Base-by-base conservation (phyloP, 2,113 vertebrate species). In the Tringa solitaria region DNA sequence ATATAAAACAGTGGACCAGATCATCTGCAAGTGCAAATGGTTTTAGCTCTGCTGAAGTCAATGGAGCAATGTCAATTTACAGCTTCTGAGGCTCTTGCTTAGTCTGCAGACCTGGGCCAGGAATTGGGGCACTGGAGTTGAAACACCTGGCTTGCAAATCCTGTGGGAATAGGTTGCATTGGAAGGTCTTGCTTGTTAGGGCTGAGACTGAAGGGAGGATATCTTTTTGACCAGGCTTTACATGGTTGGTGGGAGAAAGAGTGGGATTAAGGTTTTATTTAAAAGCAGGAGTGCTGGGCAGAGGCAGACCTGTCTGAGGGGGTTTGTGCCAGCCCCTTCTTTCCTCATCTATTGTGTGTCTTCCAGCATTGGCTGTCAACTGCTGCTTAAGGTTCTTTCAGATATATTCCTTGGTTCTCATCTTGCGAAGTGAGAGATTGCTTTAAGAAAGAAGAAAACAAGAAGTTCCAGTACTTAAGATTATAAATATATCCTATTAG, bases 401-500 rank as follows among this genome's bases (percentile, higher is more conserved):
- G 2, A 78, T 23, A 16, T 8, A 32, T 33, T 46, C 51, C 26
- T 74, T 65, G 8, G 10, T 54, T 64, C n/a, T 65, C 37, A 43
- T 65, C n/a, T 87, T 68, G 53, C 39, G 48, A 53, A 80, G n/a
- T 8, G 37, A 81, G 51, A 64, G 45, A 8, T 56, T 87, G 33
- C 50, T 91, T 93, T 79, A 94, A 89, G 61, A 19, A 77, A 59
- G 60, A 50, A 54, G 4, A 27, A 90, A 81, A 5, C 30, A 70
- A 30, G 8, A 63, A 74, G 21, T 78, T 75, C 11, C 14, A 72
- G 33, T 70, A 54, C 63, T 83, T 67, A 84, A 73, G n/a, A 74
- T 80, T 76, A 87, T 48, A 81, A 92, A 85, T 84, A 69, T 32
- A 83, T 87, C 69, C 91, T 93, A 59, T 84, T 89, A 89, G n/a